A percentile compares a stretch with the other conserved stretches of the same genome.
Conservation (phyloP, 2,888 invertebrate genomes). For the Orchestes rusci region DNA sequence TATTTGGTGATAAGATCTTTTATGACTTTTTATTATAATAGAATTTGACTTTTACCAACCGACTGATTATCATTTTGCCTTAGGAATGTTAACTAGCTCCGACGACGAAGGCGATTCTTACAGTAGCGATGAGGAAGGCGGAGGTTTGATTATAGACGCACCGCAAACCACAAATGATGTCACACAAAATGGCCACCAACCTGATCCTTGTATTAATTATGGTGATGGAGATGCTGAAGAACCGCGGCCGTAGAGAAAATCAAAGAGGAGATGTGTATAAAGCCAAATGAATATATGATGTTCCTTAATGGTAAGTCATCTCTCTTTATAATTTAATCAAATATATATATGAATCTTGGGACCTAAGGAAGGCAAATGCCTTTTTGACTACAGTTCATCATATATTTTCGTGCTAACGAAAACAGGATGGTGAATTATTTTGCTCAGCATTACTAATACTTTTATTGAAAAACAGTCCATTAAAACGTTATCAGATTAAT, state of each 20-base stretch:
- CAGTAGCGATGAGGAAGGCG: slow-evolving; percentile 50
- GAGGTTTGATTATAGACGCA: slow-evolving; percentile 47
- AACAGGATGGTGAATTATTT: too few relatives aligned
- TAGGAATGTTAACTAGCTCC: slow-evolving; percentile 55
- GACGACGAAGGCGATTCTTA: slow-evolving; percentile 56
- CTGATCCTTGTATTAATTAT: slow-evolving; percentile 30
- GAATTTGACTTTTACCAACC: too few relatives aligned
- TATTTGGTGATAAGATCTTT: too few relatives aligned
- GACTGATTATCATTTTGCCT: too few relatives aligned
- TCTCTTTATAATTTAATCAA: not conserved
- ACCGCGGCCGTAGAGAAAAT: slow-evolving; percentile 17
- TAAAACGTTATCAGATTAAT: too few relatives aligned
- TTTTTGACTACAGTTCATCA: too few relatives aligned
- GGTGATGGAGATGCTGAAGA: slow-evolving; percentile 34
- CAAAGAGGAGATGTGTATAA: slow-evolving; percentile 21
- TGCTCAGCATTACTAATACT: too few relatives aligned
- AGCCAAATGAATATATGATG: slow-evolving; percentile 26
- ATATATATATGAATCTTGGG: too few relatives aligned
- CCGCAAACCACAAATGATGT: slow-evolving; percentile 34
- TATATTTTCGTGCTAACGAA: too few relatives aligned
- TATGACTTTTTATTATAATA: too few relatives aligned
- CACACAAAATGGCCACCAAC: slow-evolving; percentile 39
- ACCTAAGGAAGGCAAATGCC: too few relatives aligned
- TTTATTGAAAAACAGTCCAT: too few relatives aligned
- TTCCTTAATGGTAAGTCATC: slow-evolving; percentile 28